Base-by-base conservation (phyloP, 1,140 invertebrate species). In the Stegodyphus mimosarum region DNA sequence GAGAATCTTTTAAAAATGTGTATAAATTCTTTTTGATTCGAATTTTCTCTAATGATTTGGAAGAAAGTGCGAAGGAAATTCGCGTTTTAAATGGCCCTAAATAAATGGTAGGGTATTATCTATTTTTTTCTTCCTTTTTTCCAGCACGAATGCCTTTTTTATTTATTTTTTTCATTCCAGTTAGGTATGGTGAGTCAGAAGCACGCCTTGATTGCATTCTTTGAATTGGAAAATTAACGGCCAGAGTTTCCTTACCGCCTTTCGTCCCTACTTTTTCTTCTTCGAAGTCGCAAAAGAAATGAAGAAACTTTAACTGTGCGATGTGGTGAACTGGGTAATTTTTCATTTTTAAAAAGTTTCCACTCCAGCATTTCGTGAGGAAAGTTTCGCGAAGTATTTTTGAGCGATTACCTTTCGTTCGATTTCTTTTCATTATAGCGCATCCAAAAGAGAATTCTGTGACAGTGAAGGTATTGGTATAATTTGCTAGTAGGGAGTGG, bases 1-100 rank as follows among this genome's bases (percentile, higher is more conserved):
- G 15, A 3, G 15, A 60, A 11, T 15, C 15, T 60, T 60, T 60
- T 60, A 64, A 77, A 66, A 77, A 77, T 77, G 63, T 77, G 74
- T 77, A 77, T 77, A 77, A 66, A 77, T 77, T 77, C 74, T 66
- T 77, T 33, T 51, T 18, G 60, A 77, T 77, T 77, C 60, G 55
- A 77, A 77, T 77, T 77, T 66, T 77, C 74, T 77, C 5, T 77
- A 77, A 77, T 77, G 74, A 77, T 77, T 77, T 53, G 74, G 60
- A 77, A 66, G 63, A 60, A 60, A 60, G 9, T 60, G 60, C 33
- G 48, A 60, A 60, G 49, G 55, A 33, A 64, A 66, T 49, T 10
- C 33, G 63, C 74, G n/a, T 77, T 77, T 77, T 77, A 77, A 77
- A 77, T 51, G 74, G 13, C 74, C 51, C 9, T 53, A n/a, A 66